Base-by-base conservation (phyloP, 1,140 invertebrate species). In the Drosophila seguyi region DNA sequence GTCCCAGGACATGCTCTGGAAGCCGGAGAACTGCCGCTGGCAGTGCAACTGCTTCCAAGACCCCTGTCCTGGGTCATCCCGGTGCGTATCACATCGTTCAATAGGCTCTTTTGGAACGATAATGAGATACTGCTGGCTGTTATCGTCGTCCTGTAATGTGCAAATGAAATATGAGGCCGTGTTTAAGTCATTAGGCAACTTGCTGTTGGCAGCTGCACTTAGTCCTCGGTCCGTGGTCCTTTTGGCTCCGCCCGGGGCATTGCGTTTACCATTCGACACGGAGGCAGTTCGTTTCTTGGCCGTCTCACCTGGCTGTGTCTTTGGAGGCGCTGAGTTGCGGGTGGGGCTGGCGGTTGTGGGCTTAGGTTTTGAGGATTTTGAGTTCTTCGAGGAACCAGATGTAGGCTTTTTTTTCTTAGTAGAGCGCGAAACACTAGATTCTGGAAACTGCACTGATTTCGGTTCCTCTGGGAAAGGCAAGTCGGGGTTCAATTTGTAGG, bases 61-160 rank as follows among this genome's bases (percentile, higher is more conserved):
- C 20, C 14, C 53, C 4, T 72, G 69, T 59, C 67, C 53, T 73
- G 69, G 67, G 53, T 20, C 44, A 16, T n/a, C 29, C 53, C 53
- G 29, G 22, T 29, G 44, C 20, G 20, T 29, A 34, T 39, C 42
- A n/a, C 11, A 3, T 34, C 20, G 11, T 18, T n/a, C 34, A 50
- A 18, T 18, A 16, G 36, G 18, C 16, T 58, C 29, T 16, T 72
- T 59, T 7, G 69, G 69, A 53, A 72, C 27, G 7, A 73, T 22
- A 11, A 73, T 20, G 2, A 72, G 53, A 29, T 73, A 73, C 27
- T 42, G 27, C 8, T 73, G 38, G 44, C 31, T n/a, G 14, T 58
- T 59, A 72, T 18, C 29, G 29, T 73, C 36, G 36, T 73, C 69
- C 69, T 73, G 69, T 72, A 73, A 72, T 59, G 72, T 58, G 69